phyloP scores from a whole-genome alignment of 2,888 invertebrate species.

The Oligia fasciuncula region DNA sequence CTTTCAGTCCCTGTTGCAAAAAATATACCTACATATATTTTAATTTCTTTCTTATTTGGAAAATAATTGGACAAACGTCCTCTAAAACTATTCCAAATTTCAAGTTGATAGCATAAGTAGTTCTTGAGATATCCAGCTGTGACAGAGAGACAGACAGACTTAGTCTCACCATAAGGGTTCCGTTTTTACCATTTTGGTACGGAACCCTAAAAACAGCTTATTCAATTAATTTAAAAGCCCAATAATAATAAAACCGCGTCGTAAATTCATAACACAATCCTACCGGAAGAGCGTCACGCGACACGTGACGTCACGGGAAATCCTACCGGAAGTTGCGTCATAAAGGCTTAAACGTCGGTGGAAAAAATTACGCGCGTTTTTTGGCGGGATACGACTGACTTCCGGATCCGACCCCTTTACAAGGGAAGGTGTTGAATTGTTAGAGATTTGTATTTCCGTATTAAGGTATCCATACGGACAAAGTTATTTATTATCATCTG shows the following conservation, averaged over 20 bases:
- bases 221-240: conserved; percentile 37
- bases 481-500: conserved; percentile 17
- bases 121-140: no score
- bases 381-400: conserved; percentile 83
- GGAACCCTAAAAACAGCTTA: no score
- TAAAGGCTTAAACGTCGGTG: conserved; percentile 84
- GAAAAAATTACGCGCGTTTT: conserved; percentile 86
- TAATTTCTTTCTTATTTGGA: no score
- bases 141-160: no score
- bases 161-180: no score
- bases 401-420: conserved; percentile 77
- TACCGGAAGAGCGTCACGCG: conserved; percentile 70
- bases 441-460: conserved; percentile 51
- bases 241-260: conserved; percentile 46
- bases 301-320: conserved; percentile 81
- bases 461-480: conserved; percentile 12
- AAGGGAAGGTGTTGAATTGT: conserved; percentile 70
- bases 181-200: no score
- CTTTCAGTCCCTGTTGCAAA: no score
- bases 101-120: no score
- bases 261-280: conserved; percentile 52
- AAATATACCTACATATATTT: no score
- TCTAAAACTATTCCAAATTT: no score
- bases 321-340: conserved; percentile 83
- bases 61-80: no score